phyloP scores from a whole-genome alignment of 2,113 vertebrate species.

The Colaptes auratus region DNA sequence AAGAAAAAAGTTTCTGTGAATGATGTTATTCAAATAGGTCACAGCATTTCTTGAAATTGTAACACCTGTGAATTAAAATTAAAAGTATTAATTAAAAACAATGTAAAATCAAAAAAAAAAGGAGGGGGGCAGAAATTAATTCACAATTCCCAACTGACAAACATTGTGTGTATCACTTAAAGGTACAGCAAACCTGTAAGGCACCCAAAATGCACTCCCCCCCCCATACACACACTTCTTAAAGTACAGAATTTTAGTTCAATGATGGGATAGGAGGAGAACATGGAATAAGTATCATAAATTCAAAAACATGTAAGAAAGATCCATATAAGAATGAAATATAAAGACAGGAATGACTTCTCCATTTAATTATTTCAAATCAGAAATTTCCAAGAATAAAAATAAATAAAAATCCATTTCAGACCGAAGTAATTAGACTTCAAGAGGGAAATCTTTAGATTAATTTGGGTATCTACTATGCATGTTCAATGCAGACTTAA shows the following conservation, averaged over 20 bases:
- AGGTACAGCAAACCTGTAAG: background rate
- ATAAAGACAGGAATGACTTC: background rate
- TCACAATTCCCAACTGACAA: background rate
- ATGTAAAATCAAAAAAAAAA: background rate
- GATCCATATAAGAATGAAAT: background rate
- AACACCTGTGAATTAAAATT: constrained; percentile 71
- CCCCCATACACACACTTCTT: background rate
- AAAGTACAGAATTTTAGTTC: background rate
- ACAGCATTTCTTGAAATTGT: constrained; percentile 58
- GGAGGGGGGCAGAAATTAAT: background rate
- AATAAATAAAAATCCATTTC: background rate
- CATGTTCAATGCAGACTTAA: background rate
- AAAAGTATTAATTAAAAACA: background rate
- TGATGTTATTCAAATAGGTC: constrained; percentile 54
- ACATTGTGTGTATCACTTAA: background rate
- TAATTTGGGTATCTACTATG: background rate
- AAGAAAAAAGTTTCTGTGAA: constrained; percentile 17
- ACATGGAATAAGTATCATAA: background rate
- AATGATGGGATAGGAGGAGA: background rate
- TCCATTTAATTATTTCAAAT: background rate
- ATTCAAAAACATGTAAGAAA: background rate
- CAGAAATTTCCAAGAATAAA: background rate
- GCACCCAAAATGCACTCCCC: background rate
- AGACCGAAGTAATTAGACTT: background rate
- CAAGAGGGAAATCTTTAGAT: background rate